A percentile compares a stretch with the other conserved stretches of the same genome.
Conservation (phyloP, 2,797 vertebrate genomes). For the Cossypha heuglini region DNA sequence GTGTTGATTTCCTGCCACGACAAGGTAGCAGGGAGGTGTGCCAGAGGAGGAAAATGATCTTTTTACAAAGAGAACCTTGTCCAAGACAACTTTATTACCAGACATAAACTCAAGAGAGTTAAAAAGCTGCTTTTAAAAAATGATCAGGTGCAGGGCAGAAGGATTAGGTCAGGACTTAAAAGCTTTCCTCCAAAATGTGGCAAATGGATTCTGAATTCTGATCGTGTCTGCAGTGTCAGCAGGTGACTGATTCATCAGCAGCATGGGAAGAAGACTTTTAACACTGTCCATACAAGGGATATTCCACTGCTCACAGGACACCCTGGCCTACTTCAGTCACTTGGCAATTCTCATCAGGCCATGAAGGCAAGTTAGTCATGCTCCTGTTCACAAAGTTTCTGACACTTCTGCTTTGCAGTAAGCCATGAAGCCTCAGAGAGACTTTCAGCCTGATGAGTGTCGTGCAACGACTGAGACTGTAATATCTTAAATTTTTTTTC, state of each 20-base stretch:
- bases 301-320: not conserved
- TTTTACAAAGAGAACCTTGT: not conserved
- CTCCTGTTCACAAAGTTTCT: not conserved
- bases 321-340: not conserved
- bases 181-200: constrained; percentile 35
- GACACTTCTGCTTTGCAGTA: not conserved
- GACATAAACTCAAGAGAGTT: not conserved
- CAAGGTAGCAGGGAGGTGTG: not conserved
- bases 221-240: not conserved
- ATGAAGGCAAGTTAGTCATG: not conserved
- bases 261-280: constrained; percentile 5
- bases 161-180: constrained; percentile 1
- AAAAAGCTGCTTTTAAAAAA: not conserved
- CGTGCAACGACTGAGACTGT: not conserved
- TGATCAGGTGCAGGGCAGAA: not conserved
- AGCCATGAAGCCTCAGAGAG: not conserved
- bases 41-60: not conserved
- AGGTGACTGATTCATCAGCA: constrained; percentile 34
- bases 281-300: not conserved
- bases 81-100: constrained; percentile 1
- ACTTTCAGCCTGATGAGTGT: not conserved
- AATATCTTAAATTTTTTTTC: constrained; percentile 44
- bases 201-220: constrained; percentile 18
- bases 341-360: constrained; percentile 8
- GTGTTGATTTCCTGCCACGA: not conserved